phyloP scores from a whole-genome alignment of 2,888 invertebrate species.

The Pollenia labialis region DNA sequence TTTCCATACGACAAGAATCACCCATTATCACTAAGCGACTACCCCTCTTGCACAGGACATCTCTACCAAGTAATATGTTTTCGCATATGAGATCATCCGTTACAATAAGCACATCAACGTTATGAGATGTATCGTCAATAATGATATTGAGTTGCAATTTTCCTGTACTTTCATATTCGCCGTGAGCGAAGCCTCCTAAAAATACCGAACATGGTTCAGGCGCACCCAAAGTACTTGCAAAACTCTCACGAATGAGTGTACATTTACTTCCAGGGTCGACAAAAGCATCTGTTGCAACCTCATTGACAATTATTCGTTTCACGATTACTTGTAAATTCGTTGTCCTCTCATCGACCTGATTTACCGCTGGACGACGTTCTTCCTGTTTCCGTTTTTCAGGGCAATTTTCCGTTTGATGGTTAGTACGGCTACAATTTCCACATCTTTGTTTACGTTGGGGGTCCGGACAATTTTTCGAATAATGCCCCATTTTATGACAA shows the following conservation, averaged over 20 bases:
- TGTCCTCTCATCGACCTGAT: not conserved
- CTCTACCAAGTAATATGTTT: not conserved
- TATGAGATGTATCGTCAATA: not conserved
- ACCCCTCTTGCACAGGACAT: not conserved
- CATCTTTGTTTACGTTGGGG: slow-evolving; percentile 37
- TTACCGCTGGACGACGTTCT: not conserved
- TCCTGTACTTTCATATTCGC: not conserved
- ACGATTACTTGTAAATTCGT: not conserved
- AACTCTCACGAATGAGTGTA: not conserved
- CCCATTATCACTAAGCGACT: not conserved
- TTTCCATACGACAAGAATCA: not conserved
- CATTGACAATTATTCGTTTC: not conserved
- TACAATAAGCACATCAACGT: not conserved
- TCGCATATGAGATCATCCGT: not conserved
- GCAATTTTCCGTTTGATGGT: slow-evolving; percentile 12
- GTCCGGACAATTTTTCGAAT: not conserved
- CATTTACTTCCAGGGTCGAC: slow-evolving; percentile 30
- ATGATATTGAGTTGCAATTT: not conserved
- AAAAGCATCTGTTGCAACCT: slow-evolving; percentile 22
- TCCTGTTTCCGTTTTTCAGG: not conserved
- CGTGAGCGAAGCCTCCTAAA: slow-evolving; percentile 6
- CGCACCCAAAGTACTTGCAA: not conserved
- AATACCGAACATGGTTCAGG: not conserved
- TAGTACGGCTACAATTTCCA: not conserved
- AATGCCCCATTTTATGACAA: not conserved